These are phyloP conservation scores for Eupithecia exiguata DNA, from an alignment of 2,888 invertebrate genomes.

Conservation along the genomic window DNA sequence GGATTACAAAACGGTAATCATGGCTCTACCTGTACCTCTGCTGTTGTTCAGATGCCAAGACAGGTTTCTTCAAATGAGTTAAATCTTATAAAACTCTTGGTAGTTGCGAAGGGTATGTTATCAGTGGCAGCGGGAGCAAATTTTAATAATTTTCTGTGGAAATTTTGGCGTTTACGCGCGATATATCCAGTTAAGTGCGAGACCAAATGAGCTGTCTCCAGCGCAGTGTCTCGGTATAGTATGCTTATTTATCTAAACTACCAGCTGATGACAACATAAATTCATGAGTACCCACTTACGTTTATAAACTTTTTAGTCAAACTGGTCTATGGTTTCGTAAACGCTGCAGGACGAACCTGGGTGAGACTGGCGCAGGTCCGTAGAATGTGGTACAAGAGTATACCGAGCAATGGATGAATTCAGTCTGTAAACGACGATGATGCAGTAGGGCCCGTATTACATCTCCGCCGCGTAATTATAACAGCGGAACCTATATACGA, in stretches of 20 bases:
- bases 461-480: too few species aligned
- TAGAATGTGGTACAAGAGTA: too few species aligned
- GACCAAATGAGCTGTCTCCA: too few species aligned
- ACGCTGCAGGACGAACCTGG: too few species aligned
- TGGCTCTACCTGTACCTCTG: slow-evolving; percentile 7
- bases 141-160: neutral
- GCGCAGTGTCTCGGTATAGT: neutral
- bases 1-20: neutral
- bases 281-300: too few species aligned
- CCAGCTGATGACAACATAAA: neutral
- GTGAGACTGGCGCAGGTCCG: too few species aligned
- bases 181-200: neutral
- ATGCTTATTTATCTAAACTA: neutral
- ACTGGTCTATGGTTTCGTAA: too few species aligned
- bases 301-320: too few species aligned
- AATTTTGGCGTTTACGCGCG: neutral
- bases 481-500: too few species aligned
- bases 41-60: slow-evolving; percentile 9
- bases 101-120: neutral
- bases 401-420: too few species aligned
- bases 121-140: neutral
- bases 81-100: slow-evolving; percentile 2
- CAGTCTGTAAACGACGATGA: too few species aligned
- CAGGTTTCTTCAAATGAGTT: slow-evolving; percentile 12
- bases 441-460: too few species aligned